Evolutionary conservation across 2,113 vertebrate species (phyloP).

Genomic region (Ceyx cyanopectus): DNA sequence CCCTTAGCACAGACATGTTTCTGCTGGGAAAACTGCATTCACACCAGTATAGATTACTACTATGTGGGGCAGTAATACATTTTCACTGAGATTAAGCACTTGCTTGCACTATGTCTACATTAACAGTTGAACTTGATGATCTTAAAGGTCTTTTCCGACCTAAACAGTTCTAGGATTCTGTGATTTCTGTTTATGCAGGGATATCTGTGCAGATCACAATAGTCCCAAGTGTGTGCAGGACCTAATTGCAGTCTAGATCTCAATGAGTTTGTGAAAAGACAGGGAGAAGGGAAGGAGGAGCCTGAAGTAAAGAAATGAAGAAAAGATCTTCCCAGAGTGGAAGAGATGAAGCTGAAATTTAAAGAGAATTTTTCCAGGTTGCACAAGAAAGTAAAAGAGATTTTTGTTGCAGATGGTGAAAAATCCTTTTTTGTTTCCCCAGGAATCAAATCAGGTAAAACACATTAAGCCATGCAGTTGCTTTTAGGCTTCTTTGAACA

Average conservation of each 20-base stretch:
- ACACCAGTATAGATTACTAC: rapidly evolving
- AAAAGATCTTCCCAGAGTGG: neutral
- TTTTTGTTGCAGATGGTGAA: neutral
- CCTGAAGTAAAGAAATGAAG: neutral
- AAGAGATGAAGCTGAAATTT: neutral
- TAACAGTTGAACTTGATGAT: neutral
- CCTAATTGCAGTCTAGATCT: neutral
- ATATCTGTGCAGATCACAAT: neutral
- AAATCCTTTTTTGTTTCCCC: neutral
- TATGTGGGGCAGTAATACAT: neutral
- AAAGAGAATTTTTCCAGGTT: neutral
- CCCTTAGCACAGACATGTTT: neutral
- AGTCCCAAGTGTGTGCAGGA: neutral
- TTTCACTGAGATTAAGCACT: neutral
- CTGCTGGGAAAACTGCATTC: neutral
- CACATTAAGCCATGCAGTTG: neutral
- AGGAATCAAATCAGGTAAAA: neutral
- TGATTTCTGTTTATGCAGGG: neutral
- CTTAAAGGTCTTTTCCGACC: neutral
- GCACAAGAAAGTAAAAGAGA: neutral
- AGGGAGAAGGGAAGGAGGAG: neutral
- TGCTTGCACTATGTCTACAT: neutral
- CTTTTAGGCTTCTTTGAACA: neutral
- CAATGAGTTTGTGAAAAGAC: neutral
- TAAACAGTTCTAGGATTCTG: neutral